Evolutionary conservation across 2,797 vertebrate species (phyloP).

Genomic region (Hylomyscus alleni): DNA sequence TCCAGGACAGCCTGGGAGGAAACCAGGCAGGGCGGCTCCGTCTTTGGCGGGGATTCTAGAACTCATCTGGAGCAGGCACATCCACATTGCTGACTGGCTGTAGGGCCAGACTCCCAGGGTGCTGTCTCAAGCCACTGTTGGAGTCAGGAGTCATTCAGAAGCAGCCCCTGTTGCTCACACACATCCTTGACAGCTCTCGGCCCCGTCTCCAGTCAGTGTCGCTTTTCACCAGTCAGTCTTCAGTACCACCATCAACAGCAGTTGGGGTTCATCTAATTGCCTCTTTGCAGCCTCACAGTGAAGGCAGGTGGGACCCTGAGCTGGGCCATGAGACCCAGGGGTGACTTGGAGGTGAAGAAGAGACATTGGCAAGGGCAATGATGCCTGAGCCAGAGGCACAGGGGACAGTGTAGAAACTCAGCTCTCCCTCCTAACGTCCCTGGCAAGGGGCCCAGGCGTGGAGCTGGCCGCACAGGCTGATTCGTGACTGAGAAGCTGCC

Average conservation of each 20-base stretch:
- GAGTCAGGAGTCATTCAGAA: neutral
- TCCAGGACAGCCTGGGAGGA: slow-evolving; percentile 52
- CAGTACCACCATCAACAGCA: neutral
- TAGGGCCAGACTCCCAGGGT: neutral
- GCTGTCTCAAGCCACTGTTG: neutral
- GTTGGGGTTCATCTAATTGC: neutral
- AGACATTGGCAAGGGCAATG: neutral
- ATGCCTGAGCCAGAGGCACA: neutral
- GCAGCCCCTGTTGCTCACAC: neutral
- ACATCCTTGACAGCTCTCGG: neutral
- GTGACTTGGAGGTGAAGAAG: slow-evolving; percentile 22
- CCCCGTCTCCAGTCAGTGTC: neutral
- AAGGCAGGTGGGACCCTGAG: neutral
- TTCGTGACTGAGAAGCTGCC: slow-evolving; percentile 73
- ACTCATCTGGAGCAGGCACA: neutral
- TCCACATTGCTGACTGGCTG: neutral
- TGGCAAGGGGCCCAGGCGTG: slow-evolving; percentile 74
- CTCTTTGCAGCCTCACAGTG: neutral
- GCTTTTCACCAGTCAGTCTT: neutral
- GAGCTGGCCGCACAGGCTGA: slow-evolving; percentile 74
- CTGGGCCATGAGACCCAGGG: neutral
- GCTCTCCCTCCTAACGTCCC: slow-evolving; percentile 48
- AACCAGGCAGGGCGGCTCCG: neutral
- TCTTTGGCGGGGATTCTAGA: slow-evolving; percentile 48
- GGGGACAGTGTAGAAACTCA: neutral